A percentile compares a stretch with the other conserved stretches of the same genome.
phyloP scores from a whole-genome alignment of 2,888 invertebrate species.

The Volucella zonaria region DNA sequence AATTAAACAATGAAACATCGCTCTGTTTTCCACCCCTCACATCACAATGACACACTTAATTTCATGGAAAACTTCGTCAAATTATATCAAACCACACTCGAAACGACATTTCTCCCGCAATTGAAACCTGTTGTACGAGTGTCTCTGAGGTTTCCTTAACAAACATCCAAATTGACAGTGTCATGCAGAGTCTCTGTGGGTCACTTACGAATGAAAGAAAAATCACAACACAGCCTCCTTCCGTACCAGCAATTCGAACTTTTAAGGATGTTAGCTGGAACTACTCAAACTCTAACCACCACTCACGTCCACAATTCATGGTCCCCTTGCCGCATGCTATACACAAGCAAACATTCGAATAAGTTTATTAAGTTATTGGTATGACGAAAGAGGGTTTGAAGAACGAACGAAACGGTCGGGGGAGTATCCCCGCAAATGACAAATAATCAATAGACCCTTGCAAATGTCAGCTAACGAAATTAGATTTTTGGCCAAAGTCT shows the following conservation, averaged over 20 bases:
- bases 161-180: slow-evolving; percentile 15
- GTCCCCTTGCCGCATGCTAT: not conserved
- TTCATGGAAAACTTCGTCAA: not conserved
- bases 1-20: not conserved
- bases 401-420: too few relatives aligned
- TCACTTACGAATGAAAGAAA: not conserved
- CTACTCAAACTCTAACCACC: slow-evolving; percentile 17
- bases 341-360: slow-evolving; percentile 20
- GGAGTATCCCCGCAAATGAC: slow-evolving; percentile 20
- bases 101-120: not conserved
- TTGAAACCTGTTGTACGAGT: slow-evolving; percentile 19
- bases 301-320: too few relatives aligned
- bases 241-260: slow-evolving; percentile 27
- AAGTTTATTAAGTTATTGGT: slow-evolving; percentile 44
- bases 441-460: slow-evolving; percentile 63
- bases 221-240: not conserved
- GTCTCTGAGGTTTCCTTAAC: not conserved
- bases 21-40: too few relatives aligned
- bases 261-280: slow-evolving; percentile 34
- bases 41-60: too few relatives aligned
- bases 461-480: slow-evolving; percentile 61
- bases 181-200: slow-evolving; percentile 1
- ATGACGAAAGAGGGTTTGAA: too few relatives aligned
- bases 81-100: not conserved
- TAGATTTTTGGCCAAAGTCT: slow-evolving; percentile 51